Evolutionary conservation across 2,888 invertebrate species (phyloP).

Genomic region (Cactoblastis cactorum): DNA sequence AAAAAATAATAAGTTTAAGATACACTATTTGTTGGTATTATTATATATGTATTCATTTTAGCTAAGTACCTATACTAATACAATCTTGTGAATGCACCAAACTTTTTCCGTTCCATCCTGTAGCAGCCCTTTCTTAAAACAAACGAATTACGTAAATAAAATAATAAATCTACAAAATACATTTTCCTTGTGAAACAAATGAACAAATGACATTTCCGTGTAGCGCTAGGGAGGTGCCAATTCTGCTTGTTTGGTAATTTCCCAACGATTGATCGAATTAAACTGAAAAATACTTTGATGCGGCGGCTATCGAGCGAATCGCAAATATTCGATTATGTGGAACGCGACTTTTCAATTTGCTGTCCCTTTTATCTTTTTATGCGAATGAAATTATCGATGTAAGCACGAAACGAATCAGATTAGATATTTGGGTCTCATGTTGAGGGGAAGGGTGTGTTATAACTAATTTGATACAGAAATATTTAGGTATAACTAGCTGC

Average conservation of each 20-base stretch:
- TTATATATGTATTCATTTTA: too few species aligned
- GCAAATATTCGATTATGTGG: constrained; percentile 59
- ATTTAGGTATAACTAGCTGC: too few species aligned
- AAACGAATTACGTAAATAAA: too few species aligned
- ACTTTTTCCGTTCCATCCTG: too few species aligned
- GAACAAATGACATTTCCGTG: constrained; percentile 56
- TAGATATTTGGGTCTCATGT: not conserved
- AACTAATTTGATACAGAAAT: not conserved
- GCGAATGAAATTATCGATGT: constrained; percentile 50
- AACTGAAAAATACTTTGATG: constrained; percentile 65
- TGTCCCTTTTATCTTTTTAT: constrained; percentile 47
- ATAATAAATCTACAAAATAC: not conserved
- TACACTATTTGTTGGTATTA: too few species aligned
- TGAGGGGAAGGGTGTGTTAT: not conserved
- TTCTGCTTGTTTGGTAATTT: constrained; percentile 62
- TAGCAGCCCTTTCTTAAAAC: too few species aligned
- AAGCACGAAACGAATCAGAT: constrained; percentile 40
- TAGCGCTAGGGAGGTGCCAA: constrained; percentile 47
- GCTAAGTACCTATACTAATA: too few species aligned
- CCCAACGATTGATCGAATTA: constrained; percentile 63
- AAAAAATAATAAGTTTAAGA: too few species aligned
- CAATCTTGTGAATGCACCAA: too few species aligned
- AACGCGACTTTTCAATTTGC: constrained; percentile 71
- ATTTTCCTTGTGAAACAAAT: constrained; percentile 33
- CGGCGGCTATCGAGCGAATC: constrained; percentile 53